Evolutionary conservation across 1,140 invertebrate species (phyloP).

Genomic region (Drosophila biarmipes): DNA sequence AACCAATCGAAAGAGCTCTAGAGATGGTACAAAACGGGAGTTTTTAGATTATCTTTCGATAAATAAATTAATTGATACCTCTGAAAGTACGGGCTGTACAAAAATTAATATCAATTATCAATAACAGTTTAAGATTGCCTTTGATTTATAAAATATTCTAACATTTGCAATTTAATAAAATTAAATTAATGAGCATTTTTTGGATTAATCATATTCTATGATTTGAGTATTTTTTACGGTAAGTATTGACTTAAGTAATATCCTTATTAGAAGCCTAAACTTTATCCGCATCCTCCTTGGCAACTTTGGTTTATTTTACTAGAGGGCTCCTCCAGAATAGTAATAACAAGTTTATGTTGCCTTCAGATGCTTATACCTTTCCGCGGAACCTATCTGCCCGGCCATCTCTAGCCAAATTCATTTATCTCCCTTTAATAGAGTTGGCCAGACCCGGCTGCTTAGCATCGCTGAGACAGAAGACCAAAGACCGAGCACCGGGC

Average conservation of each 20-base stretch:
- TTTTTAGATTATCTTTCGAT: background rate
- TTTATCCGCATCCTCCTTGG: background rate
- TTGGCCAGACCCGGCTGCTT: slow-evolving; percentile 48
- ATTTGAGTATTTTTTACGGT: too few relatives aligned
- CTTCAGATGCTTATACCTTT: slow-evolving; percentile 4
- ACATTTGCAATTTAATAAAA: too few relatives aligned
- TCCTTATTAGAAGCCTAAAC: background rate
- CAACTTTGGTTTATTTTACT: background rate
- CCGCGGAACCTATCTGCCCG: background rate
- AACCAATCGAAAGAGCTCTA: slow-evolving; percentile 31
- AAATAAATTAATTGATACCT: background rate
- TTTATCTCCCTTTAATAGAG: slow-evolving; percentile 59
- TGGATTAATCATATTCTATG: too few relatives aligned
- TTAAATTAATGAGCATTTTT: too few relatives aligned
- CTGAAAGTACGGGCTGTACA: too few relatives aligned
- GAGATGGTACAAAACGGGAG: slow-evolving; percentile 45
- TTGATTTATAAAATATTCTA: too few relatives aligned
- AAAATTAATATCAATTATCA: too few relatives aligned
- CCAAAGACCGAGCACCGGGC: background rate
- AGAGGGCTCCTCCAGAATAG: background rate
- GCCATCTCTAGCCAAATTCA: slow-evolving; percentile 43
- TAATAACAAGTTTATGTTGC: slow-evolving; percentile 9
- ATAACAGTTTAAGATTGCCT: too few relatives aligned
- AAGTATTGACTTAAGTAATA: background rate
- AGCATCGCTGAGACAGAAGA: slow-evolving; percentile 25